Percentiles rank a stretch among this genome's conserved stretches.
These are phyloP conservation scores for Pyralis farinalis DNA, from an alignment of 2,888 invertebrate species.

Conservation along the genomic window DNA sequence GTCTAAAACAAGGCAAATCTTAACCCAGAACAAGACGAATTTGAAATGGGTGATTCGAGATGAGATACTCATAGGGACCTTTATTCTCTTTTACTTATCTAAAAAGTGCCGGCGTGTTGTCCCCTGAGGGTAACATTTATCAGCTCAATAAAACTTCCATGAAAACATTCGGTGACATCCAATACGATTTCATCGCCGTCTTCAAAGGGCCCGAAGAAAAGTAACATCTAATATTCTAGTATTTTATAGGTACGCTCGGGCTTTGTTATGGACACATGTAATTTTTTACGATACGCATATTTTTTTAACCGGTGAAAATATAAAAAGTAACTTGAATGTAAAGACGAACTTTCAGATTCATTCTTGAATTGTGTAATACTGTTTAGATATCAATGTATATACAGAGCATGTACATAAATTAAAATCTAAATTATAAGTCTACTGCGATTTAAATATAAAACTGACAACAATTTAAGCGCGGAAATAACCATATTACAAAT, in stretches of 20 bases:
- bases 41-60: constrained; percentile 12
- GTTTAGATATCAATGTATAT: no score
- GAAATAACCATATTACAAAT: constrained; percentile 35
- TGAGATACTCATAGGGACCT: constrained; percentile 17
- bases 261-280: constrained; percentile 44
- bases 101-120: constrained; percentile 55
- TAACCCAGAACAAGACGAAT: constrained; percentile 6
- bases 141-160: constrained; percentile 70
- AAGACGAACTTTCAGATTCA: no score
- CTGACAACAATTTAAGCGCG: constrained; percentile 23
- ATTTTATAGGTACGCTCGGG: constrained; percentile 48
- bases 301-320: no score
- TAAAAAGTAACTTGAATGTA: no score
- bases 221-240: constrained; percentile 50
- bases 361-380: no score
- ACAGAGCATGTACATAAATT: no score
- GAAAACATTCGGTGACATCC: constrained; percentile 69
- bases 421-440: background rate
- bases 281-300: constrained; percentile 41
- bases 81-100: constrained; percentile 50
- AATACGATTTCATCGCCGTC: constrained; percentile 65
- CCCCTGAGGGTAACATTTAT: constrained; percentile 66
- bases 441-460: constrained; percentile 18
- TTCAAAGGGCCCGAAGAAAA: constrained; percentile 45
- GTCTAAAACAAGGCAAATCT: no score